Evolutionary conservation across 2,113 vertebrate genomes (phyloP).

Genomic region (Motacilla tschutschensis): DNA sequence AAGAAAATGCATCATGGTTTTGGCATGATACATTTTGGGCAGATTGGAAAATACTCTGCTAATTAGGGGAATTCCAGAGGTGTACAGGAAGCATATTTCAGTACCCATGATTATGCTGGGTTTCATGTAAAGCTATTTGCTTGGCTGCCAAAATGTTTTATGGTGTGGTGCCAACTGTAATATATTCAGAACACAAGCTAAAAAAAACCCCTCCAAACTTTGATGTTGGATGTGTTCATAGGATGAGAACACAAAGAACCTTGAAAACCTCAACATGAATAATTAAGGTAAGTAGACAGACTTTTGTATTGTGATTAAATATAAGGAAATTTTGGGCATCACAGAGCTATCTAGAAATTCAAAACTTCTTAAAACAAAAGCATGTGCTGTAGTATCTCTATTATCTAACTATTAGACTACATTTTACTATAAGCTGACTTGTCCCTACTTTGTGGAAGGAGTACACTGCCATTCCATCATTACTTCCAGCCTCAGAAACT

Average conservation of each 20-base stretch:
- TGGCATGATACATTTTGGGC: conserved; percentile 54
- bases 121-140: conserved; percentile 57
- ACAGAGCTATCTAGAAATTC: conserved; percentile 32
- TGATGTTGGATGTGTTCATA: conserved; percentile 40
- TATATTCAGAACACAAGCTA: conserved; percentile 16
- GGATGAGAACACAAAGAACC: conserved; percentile 22
- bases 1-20: not conserved
- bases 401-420: not conserved
- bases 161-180: conserved; percentile 60
- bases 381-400: not conserved
- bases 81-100: conserved; percentile 66
- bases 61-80: conserved; percentile 84
- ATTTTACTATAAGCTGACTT: not conserved
- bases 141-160: conserved; percentile 62
- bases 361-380: conserved; percentile 44
- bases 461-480: not conserved
- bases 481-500: not conserved
- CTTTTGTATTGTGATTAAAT: conserved; percentile 28
- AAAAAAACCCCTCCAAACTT: not conserved
- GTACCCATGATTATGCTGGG: conserved; percentile 6
- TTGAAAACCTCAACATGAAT: conserved; percentile 35
- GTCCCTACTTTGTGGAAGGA: not conserved
- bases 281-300: conserved; percentile 21
- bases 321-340: not conserved
- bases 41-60: conserved; percentile 74